Evolutionary conservation across 2,888 invertebrate genomes (phyloP).

Genomic region (Phorcus lineatus): DNA sequence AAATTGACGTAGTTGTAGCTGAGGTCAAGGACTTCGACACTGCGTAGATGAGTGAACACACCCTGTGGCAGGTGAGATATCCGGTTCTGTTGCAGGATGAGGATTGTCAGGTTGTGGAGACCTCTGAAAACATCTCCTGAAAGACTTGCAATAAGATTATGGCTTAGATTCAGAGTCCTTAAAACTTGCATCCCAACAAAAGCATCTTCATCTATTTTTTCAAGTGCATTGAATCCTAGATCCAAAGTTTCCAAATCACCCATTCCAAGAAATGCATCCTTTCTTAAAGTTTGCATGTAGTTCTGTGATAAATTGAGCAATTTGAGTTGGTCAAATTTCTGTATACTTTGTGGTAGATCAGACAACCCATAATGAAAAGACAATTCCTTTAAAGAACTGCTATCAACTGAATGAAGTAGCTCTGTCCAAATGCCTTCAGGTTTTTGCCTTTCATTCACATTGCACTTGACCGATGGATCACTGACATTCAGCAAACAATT

Average conservation of each 20-base stretch:
- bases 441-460: not conserved
- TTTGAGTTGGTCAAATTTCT: not conserved
- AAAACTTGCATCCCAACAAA: constrained; percentile 38
- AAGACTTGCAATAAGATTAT: constrained; percentile 35
- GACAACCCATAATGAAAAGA: constrained; percentile 8
- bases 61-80: constrained; percentile 36
- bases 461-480: not conserved
- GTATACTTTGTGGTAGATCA: not conserved
- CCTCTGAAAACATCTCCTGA: constrained; percentile 27
- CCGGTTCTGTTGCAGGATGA: constrained; percentile 49
- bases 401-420: not conserved
- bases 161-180: constrained; percentile 34
- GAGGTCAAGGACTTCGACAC: constrained; percentile 46
- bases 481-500: not conserved
- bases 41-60: constrained; percentile 42
- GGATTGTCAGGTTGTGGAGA: constrained; percentile 25
- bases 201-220: constrained; percentile 23
- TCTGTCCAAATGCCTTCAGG: not conserved
- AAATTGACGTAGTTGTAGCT: constrained; percentile 45
- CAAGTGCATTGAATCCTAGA: constrained; percentile 44
- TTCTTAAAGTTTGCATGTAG: constrained; percentile 26
- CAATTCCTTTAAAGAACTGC: not conserved
- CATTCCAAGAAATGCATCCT: constrained; percentile 29
- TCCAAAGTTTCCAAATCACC: constrained; percentile 37
- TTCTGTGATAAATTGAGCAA: constrained; percentile 36